Conservation (phyloP, 2,797 vertebrate species). For the Poecilia gillii region DNA sequence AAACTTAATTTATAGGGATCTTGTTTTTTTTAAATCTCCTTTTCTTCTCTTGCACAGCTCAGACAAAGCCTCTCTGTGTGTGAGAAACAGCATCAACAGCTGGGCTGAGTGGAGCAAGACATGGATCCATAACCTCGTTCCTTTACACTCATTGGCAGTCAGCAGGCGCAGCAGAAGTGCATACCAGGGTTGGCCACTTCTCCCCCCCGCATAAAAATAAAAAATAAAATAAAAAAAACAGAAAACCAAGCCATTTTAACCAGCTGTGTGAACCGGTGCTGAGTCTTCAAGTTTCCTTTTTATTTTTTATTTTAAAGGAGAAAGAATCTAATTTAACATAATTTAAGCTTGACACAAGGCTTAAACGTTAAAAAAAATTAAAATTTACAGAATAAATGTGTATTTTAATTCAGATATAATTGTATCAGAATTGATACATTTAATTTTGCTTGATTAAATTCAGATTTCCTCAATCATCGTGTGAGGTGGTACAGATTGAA, state of each 20-base stretch:
- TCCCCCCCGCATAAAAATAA: constrained; percentile 4
- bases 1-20: background rate
- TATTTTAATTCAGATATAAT: background rate
- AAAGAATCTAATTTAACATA: too few relatives aligned
- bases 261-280: constrained; percentile 26
- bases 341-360: too few relatives aligned
- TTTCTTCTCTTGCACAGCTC: constrained; percentile 26
- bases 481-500: background rate
- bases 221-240: constrained; percentile 20
- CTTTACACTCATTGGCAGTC: constrained; percentile 59
- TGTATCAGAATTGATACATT: background rate
- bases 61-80: constrained; percentile 71
- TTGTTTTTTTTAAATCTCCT: background rate
- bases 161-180: constrained; percentile 53
- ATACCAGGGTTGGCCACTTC: constrained; percentile 46
- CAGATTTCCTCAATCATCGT: background rate
- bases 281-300: constrained; percentile 18
- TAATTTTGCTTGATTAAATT: background rate
- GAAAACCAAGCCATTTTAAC: constrained; percentile 14
- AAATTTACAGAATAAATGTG: background rate
- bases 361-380: too few relatives aligned
- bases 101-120: constrained; percentile 65
- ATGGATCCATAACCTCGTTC: constrained; percentile 66
- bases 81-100: constrained; percentile 72
- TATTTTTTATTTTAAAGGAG: background rate